phyloP scores from a whole-genome alignment of 2,797 vertebrate species.

The Sebastes kiyomatsui region DNA sequence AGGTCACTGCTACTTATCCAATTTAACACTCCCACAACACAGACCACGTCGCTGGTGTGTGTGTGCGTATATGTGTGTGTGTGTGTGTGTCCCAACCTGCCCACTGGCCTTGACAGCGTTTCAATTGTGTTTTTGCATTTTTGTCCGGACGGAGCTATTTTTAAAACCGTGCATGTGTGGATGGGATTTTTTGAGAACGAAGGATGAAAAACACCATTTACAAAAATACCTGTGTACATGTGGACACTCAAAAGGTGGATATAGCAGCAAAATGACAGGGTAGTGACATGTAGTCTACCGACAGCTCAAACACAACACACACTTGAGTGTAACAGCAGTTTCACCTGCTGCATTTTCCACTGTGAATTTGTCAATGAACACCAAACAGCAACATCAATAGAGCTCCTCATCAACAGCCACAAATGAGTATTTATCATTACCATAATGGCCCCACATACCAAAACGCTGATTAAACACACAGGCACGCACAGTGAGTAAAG shows the following conservation, averaged over 20 bases:
- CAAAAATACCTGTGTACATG: too few species aligned
- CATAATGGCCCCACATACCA: conserved; percentile 60
- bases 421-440: conserved; percentile 67
- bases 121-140: too few species aligned
- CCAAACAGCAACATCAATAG: conserved; percentile 43
- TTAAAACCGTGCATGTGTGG: too few species aligned
- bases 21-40: too few species aligned
- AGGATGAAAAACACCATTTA: too few species aligned
- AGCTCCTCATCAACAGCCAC: conserved; percentile 50
- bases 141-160: too few species aligned
- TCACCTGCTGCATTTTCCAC: conserved; percentile 34
- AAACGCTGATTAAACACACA: conserved; percentile 62
- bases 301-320: not conserved
- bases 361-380: conserved; percentile 52
- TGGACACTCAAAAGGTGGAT: not conserved
- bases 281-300: not conserved
- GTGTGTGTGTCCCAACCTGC: too few species aligned
- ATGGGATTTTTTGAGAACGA: too few species aligned
- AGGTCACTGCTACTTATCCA: too few species aligned
- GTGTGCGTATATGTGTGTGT: too few species aligned
- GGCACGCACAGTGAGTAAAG: conserved; percentile 45
- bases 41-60: too few species aligned
- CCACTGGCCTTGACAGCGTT: too few species aligned
- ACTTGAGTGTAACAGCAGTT: conserved; percentile 16
- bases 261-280: not conserved